Conservation (phyloP, 2,797 vertebrate species). For the Chaetophractus vellerosus region DNA sequence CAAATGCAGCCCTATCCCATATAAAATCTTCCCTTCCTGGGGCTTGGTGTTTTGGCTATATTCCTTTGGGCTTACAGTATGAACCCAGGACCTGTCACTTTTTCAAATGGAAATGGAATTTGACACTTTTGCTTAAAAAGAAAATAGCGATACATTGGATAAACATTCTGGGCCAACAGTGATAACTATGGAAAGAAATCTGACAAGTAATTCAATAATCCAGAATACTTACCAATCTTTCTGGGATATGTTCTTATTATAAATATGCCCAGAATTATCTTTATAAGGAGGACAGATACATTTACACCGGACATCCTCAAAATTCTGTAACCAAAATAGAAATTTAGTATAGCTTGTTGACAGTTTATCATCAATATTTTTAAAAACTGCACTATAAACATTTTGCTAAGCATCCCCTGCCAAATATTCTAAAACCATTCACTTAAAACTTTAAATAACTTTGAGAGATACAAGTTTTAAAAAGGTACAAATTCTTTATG, state of each 20-base stretch:
- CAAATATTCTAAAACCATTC: slow-evolving; percentile 66
- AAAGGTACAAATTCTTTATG: not conserved
- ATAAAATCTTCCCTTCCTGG: not conserved
- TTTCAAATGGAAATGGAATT: slow-evolving; percentile 63
- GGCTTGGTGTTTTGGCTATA: not conserved
- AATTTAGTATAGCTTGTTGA: slow-evolving; percentile 68
- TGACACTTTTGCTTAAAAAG: slow-evolving; percentile 61
- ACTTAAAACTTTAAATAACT: slow-evolving; percentile 63
- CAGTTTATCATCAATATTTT: slow-evolving; percentile 36
- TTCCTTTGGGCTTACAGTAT: slow-evolving; percentile 36
- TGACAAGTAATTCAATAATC: slow-evolving; percentile 21
- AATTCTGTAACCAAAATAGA: slow-evolving; percentile 93
- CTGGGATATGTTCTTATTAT: slow-evolving; percentile 98
- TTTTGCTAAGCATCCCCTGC: slow-evolving; percentile 31
- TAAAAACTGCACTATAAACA: slow-evolving; percentile 7
- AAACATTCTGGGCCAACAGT: slow-evolving; percentile 42
- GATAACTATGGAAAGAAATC: slow-evolving; percentile 52
- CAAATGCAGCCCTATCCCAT: not conserved
- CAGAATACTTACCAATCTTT: slow-evolving; percentile 97
- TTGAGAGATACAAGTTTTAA: slow-evolving; percentile 35
- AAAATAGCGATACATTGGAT: slow-evolving; percentile 39
- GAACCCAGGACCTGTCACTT: not conserved
- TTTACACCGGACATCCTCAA: slow-evolving; percentile 97
- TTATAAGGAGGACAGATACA: slow-evolving; percentile 99
- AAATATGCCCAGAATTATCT: slow-evolving; percentile 95